A percentile compares a stretch with the other conserved stretches of the same genome.
Conservation (phyloP, 2,113 vertebrate genomes). For the Pygoscelis adeliae region DNA sequence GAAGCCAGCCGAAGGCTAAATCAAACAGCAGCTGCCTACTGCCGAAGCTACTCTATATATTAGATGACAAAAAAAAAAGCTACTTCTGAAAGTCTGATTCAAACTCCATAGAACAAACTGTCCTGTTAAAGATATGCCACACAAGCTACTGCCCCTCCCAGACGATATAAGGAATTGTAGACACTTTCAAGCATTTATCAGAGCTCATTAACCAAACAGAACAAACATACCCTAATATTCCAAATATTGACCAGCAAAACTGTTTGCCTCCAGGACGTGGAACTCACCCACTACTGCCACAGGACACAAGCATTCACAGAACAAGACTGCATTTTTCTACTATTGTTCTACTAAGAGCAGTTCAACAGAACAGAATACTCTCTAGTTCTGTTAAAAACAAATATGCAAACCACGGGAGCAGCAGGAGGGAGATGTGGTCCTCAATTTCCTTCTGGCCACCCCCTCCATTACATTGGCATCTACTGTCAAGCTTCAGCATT, state of each 20-base stretch:
- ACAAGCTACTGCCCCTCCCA: neutral
- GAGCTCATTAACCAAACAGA: neutral
- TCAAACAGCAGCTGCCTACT: neutral
- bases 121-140: neutral
- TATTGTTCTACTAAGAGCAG: neutral
- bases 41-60: neutral
- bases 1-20: neutral
- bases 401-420: fast-evolving
- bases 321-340: neutral
- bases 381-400: neutral
- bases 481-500: neutral
- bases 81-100: neutral
- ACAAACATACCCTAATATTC: neutral
- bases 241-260: neutral
- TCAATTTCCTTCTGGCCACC: neutral
- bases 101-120: neutral
- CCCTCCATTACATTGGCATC: neutral
- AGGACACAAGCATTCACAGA: neutral
- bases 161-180: fast-evolving
- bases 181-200: neutral
- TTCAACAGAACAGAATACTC: neutral
- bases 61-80: neutral
- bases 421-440: neutral
- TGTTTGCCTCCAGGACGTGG: neutral
- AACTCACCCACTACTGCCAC: neutral